Evolutionary conservation across 2,888 invertebrate species (phyloP), one percentile per base, ranked within the genome.

Genomic region (Cerastoderma edule): DNA sequence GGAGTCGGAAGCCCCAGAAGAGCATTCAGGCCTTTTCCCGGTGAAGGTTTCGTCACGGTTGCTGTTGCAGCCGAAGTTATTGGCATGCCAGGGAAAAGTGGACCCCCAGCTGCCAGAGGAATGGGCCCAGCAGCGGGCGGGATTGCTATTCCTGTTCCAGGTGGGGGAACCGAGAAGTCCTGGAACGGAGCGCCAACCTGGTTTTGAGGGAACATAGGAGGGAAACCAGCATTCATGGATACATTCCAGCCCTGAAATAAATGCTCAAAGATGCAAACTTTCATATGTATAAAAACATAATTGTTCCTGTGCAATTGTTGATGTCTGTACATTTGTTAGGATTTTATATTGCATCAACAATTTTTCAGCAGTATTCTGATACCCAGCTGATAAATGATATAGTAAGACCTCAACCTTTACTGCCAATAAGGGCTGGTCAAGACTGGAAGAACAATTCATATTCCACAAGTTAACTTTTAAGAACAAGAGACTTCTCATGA

Each of bases 221-320:
- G 82, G 39, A 82, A 82, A 46, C 82, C 82, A 24, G 77, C 48
- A 28, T 56, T 77, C 72, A 82, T 50, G n/a, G 77, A 74, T 13
- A 75, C 77, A 72, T 74, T 77, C 82, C 82, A 82, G 24, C 82
- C 82, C 82, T 82, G 72, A 24, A 64, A 60, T 1, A 44, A 28
- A n/a, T n/a, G 6, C n/a, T 53, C 6, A 22, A 8, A 53, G 24
- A 16, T n/a, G n/a, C 53, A 16, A 53, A 39, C n/a, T n/a, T n/a
- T n/a, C n/a, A n/a, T n/a, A n/a, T n/a, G n/a, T n/a, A n/a, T n/a
- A n/a, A n/a, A n/a, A n/a, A n/a, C n/a, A n/a, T n/a, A n/a, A n/a
- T n/a, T n/a, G n/a, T n/a, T n/a, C n/a, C n/a, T n/a, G n/a, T n/a
- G n/a, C n/a, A n/a, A n/a, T n/a, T n/a, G n/a, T n/a, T n/a, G n/a